Conservation (phyloP, 2,113 vertebrate species). For the Ceuthmochares aereus region DNA sequence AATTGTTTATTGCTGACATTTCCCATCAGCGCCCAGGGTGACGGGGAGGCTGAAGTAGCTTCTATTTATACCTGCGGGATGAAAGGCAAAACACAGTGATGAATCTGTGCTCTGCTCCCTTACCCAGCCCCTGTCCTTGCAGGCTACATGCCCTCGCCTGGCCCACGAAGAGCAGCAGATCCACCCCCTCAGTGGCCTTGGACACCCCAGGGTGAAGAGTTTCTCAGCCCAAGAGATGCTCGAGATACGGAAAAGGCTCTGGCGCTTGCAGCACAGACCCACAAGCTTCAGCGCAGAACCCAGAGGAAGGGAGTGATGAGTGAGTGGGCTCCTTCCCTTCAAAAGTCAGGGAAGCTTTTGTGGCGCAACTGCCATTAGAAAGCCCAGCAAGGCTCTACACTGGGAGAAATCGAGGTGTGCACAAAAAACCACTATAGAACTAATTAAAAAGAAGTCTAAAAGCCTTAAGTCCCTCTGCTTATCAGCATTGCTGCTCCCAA, state of each 20-base stretch:
- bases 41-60: slow-evolving; percentile 1
- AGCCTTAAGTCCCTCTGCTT: slow-evolving; percentile 52
- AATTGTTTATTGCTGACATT: slow-evolving; percentile 23
- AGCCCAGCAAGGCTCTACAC: not conserved
- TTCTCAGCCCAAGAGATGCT: not conserved
- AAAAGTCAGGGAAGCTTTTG: not conserved
- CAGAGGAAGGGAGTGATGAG: fast-evolving
- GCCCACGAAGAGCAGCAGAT: not conserved
- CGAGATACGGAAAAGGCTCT: not conserved
- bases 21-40: not conserved
- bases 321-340: not conserved
- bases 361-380: not conserved
- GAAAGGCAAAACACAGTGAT: not conserved
- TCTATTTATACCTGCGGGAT: slow-evolving; percentile 55
- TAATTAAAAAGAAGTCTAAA: slow-evolving; percentile 67
- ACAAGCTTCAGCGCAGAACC: not conserved
- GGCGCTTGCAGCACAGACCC: fast-evolving
- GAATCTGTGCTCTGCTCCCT: not conserved
- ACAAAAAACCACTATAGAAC: not conserved
- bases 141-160: not conserved
- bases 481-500: slow-evolving; percentile 60
- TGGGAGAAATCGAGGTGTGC: not conserved
- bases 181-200: fast-evolving
- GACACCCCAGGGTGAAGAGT: not conserved
- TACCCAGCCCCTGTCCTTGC: not conserved